Base-by-base conservation (phyloP, 2,113 vertebrate genomes). In the Ariopsis seemanni region DNA sequence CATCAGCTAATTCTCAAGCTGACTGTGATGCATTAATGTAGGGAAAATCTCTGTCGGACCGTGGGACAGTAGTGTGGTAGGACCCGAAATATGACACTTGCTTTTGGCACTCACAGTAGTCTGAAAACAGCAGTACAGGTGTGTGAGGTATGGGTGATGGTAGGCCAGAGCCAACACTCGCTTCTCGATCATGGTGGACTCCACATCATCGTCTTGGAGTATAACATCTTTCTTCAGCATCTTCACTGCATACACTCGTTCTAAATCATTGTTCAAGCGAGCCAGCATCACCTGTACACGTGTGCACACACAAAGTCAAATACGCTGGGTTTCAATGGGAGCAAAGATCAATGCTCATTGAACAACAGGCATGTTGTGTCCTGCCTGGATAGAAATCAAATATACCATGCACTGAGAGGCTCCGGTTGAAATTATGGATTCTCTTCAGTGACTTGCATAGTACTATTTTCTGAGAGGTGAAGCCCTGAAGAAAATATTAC, bases 141-240 rank as follows among this genome's bases (percentile, higher is more conserved):
- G 97, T 50, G 98, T 99, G 93, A 99, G 98, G 94, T 97, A 99
- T 5, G 98, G 98, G 91, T 99, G 98, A 74, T 93, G 96, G 89
- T 96, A 90, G 2, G 97, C 97, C 82, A 99, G 90, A 0, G 97
- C 95, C 80, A 99, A 94, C 88, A 99, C 97, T 88, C 97, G 96
- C 84, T 99, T 99, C 91, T 99, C 98, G 0, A 96, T 99, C 97
- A 99, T 98, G 52, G 98, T 99, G 83, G 98, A 98, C n/a, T 99
- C 98, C 50, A 99, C 98, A 0, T 99, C 98, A 0, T 99, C 98
- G 0, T 99, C 98, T 91, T 99, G 98, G 81, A 99, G 94, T 90
- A 99, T 99, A 82, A 99, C 96, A 15, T 99, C 98, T 91, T 99
- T 99, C 93, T 99, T 99, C 89, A 99, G 93, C 90, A 99, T 96